Conservation (phyloP, 2,797 vertebrate genomes). For the Coreius guichenoti region DNA sequence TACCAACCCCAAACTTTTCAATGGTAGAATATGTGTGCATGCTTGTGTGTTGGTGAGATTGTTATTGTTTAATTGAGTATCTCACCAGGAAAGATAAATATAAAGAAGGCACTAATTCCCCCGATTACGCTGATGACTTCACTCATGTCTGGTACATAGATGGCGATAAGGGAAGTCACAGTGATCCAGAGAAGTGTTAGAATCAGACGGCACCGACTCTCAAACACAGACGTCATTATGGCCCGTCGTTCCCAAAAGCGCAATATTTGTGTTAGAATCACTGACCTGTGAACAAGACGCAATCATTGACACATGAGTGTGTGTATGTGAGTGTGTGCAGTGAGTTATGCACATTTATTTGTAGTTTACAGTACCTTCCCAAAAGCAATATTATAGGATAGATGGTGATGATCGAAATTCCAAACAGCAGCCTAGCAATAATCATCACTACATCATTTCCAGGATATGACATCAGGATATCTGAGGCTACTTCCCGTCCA, state of each 20-base stretch:
- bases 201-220: constrained; percentile 73
- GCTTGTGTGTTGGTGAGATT: not conserved
- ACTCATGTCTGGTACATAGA: constrained; percentile 90
- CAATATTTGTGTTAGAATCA: constrained; percentile 84
- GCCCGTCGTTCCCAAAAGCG: constrained; percentile 60
- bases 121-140: constrained; percentile 90
- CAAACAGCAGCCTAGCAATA: constrained; percentile 88
- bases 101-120: constrained; percentile 93
- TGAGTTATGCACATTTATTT: not conserved
- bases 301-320: constrained; percentile 10
- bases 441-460: constrained; percentile 84
- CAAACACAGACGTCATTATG: constrained; percentile 63
- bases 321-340: not conserved
- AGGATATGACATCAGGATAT: constrained; percentile 95
- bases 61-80: constrained; percentile 21
- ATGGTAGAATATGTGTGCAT: not conserved
- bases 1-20: not conserved
- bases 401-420: constrained; percentile 90
- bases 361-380: constrained; percentile 81
- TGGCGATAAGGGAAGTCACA: constrained; percentile 82
- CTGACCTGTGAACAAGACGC: constrained; percentile 76
- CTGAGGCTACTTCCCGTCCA: constrained; percentile 82
- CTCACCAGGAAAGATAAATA: constrained; percentile 95
- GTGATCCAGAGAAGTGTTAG: constrained; percentile 88
- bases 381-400: constrained; percentile 94